Base-by-base conservation (phyloP, 2,797 vertebrate species). In the Acanthopagrus latus region DNA sequence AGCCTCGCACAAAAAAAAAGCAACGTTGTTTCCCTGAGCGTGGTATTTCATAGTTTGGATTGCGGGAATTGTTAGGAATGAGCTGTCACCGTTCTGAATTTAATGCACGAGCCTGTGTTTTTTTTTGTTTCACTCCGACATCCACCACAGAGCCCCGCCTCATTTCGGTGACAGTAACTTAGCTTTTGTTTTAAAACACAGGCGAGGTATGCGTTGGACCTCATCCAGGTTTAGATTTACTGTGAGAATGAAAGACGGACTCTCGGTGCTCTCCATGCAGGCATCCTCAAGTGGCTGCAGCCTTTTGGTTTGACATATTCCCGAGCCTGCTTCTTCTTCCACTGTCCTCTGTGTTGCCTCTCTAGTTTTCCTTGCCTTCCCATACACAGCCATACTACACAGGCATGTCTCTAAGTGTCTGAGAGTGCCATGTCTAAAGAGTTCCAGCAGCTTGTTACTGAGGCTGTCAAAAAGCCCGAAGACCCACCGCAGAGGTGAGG, bases 401-500 rank as follows among this genome's bases (percentile, higher is more conserved):
- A 85, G 78, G 65, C 84, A 84, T 83, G 86, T 90, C 82, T 90
- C 82, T 89, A 86, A 89, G 83, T 88, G 85, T 90, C 82, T 78
- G 43, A 80, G 86, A 91, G 89, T 85, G 86, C 81, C 80, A 86
- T 89, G 86, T 87, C 90, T 87, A 88, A 92, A 91, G 91, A 91
- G 83, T 88, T 89, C 87, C 88, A 84, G 88, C 88, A 90, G 86
- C 89, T 91, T 91, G 86, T 93, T 93, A 91, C 89, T 18, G 72
- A 82, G 86, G 81, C 92, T 93, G 90, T 92, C 92, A 93, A 72
- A 89, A 89, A 75, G 74, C 79, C 74, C 54, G 7, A 71, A 92
- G 91, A 93, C 92, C 93, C 87, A 90, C 91, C 90, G 20, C 91
- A 71, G 91, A 92, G 90, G 92, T 88, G 88, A 89, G 90, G 84